Conservation (phyloP, 37 sponge, comb jelly and placozoan species). For the Beroe ovata region DNA sequence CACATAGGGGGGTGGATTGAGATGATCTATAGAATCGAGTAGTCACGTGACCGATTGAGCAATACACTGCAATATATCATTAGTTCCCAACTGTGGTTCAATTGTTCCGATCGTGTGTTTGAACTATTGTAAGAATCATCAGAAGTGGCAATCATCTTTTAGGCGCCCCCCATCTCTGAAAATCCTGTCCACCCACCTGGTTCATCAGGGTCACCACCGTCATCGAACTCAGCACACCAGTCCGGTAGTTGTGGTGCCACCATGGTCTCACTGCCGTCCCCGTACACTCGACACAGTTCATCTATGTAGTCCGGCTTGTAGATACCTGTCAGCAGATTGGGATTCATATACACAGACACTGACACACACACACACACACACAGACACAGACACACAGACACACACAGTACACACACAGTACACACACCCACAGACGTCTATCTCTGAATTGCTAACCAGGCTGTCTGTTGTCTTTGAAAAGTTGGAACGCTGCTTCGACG, state of each 20-base stretch:
- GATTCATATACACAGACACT: not conserved
- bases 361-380: constrained; percentile 29
- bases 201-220: too few species aligned
- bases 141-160: too few species aligned
- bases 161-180: too few species aligned
- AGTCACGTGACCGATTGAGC: too few species aligned
- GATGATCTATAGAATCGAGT: too few species aligned
- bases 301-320: constrained; percentile 80
- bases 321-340: constrained; percentile 78
- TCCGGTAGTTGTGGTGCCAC: constrained; percentile 73
- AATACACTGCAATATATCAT: too few species aligned
- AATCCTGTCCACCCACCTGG: too few species aligned
- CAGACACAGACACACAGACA: constrained; percentile 43
- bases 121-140: too few species aligned
- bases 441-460: constrained; percentile 30
- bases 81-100: too few species aligned
- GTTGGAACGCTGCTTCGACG: constrained; percentile 57
- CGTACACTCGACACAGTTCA: constrained; percentile 73
- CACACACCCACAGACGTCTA: constrained; percentile 22
- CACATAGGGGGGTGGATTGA: too few species aligned
- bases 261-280: constrained; percentile 68
- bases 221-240: constrained; percentile 74
- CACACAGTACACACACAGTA: not conserved
- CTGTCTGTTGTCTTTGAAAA: constrained; percentile 3
- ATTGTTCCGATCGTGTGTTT: too few species aligned